These are phyloP conservation scores for Aurelia sp. DNA, from an alignment of 30 jellyfish, hydroid and myxozoan species.

Conservation along the genomic window DNA sequence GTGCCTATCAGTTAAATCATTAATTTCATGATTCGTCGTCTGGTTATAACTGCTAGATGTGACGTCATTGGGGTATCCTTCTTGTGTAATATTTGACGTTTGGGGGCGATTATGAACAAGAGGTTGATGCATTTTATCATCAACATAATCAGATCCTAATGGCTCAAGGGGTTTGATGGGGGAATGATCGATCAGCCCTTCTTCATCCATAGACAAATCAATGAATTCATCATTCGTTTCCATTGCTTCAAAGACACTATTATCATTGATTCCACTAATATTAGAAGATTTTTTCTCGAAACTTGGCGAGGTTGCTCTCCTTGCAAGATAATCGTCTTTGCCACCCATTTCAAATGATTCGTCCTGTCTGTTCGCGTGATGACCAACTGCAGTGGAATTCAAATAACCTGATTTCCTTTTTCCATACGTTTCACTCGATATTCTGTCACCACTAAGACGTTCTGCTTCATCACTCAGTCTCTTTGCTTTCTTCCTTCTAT, in stretches of 20 bases:
- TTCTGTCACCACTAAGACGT: too few relatives aligned
- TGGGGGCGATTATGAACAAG: not conserved
- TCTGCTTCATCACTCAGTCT: too few relatives aligned
- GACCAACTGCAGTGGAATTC: too few relatives aligned
- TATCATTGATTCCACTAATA: not conserved
- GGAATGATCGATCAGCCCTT: constrained; percentile 21
- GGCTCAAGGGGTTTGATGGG: constrained; percentile 45
- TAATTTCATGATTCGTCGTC: too few relatives aligned
- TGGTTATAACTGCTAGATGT: too few relatives aligned
- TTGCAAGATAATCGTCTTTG: not conserved
- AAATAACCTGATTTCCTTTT: not conserved
- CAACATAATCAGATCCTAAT: not conserved
- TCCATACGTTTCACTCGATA: too few relatives aligned
- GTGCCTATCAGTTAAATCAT: too few relatives aligned
- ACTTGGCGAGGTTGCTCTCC: too few relatives aligned
- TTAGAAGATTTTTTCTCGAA: not conserved
- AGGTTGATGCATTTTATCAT: not conserved
- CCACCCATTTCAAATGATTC: not conserved
- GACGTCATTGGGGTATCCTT: too few relatives aligned
- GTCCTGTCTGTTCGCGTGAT: too few relatives aligned
- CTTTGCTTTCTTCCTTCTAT: not conserved
- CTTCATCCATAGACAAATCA: constrained; percentile 56
- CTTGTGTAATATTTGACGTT: not conserved
- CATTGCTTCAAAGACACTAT: not conserved
- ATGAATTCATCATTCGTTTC: constrained; percentile 49